Base-by-base conservation (phyloP, 2,888 invertebrate species). In the Drosophila robusta region DNA sequence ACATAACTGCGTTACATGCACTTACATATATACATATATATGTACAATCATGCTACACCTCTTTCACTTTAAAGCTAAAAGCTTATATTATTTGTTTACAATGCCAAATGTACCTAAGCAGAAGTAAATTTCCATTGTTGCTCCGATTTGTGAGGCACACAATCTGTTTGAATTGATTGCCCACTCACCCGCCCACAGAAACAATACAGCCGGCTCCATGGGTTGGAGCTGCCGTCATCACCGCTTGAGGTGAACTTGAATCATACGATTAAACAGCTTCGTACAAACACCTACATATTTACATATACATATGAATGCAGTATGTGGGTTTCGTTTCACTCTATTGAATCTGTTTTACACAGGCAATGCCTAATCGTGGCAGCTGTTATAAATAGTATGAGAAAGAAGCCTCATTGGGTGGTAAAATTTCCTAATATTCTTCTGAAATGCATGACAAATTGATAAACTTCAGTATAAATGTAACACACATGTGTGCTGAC, bases 161-260 rank as follows among this genome's bases (percentile, higher is more conserved):
- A 74, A 57, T 38, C 45, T 41, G 16, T 67, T 56, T 51, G 9
- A 26, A 62, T 39, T 18, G n/a, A 3, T 32, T 39, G 29, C 78
- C 74, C 47, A 72, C 74, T 29, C 41, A 22, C 3, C 39, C 62
- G 58, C 77, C 77, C 16, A 72, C 77, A 51, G 29, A 22, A 45
- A 16, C 29, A 12, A 18, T 29, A 60, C 12, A 72, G 73, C 78
- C 73, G 75, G 75, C 57, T 57, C 7, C 44, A 42, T 62, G 50
- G 46, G 34, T 42, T 58, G 8, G n/a, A 41, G 39, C 45, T 64
- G 51, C 36, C 55, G 70, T 75, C 64, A 70, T 63, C 62, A 29
- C 34, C 44, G 50, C n/a, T 62, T 45, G 45, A 51, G 41, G 38
- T 68, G 58, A 77, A 72, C 78, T 72, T 75, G 67, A 75, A 42